Base-by-base conservation (phyloP, 2,888 invertebrate genomes). In the Watsonalla binaria region DNA sequence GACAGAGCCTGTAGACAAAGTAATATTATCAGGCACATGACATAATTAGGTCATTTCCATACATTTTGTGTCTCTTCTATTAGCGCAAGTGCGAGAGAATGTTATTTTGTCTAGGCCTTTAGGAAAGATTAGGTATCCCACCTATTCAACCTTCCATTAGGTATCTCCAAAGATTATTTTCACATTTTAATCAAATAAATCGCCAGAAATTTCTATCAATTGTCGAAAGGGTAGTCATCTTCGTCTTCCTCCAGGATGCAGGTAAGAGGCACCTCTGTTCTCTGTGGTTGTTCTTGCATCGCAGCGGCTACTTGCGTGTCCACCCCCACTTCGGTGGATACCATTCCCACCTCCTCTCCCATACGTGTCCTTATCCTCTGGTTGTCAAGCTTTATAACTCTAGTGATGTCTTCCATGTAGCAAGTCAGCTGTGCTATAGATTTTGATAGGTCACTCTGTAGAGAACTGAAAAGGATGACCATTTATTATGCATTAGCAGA, bases 201-300 rank as follows among this genome's bases (percentile, higher is more conserved):
- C 24, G 24, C 24, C 9, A 11, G 11, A 24, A 33, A n/a, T 11
- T 13, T 11, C 5, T 14, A 35, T 49, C 39, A 49, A 9, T 6
- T 37, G 50, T 73, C 72, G 55, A 84, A 78, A 1, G 85, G 85
- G 60, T 86, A 86, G 46, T 80, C 81, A 50, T 80, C 78, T 42
- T 81, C 80, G 6, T 80, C 76, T 55, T 82, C 84, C 63, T 87
- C 87, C 49, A 53, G 64, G 37, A 89, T 88, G 2, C 68, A 72
- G 7, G 78, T 64, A 13, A 88, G 62, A 9, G 65, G 63, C 15
- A 53, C 61, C n/a, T 65, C 63, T 6, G 54, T 45, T 33, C 47
- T 51, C 6, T 34, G 6, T 8, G 37, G 5, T 11, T 14, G 46
- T n/a, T 33, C 33, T 46, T 46, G 37, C 37, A 42, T 5, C 42